Evolutionary conservation across 2,797 vertebrate species (phyloP), one percentile per base, ranked within the genome.

Genomic region (Taenioides sp.): DNA sequence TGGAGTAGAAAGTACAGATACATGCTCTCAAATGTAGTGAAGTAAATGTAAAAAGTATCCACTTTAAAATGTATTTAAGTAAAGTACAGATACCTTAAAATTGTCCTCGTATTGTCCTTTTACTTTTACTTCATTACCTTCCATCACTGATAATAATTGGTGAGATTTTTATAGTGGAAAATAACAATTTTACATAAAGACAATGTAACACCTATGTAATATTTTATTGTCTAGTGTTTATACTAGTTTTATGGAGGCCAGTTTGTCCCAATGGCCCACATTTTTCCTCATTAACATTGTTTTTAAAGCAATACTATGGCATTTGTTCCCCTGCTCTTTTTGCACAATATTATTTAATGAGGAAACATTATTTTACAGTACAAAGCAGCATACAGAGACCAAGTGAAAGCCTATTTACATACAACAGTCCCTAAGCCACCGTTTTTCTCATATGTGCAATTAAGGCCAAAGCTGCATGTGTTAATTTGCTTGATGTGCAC

Each of bases 401-500:
- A 81, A 90, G 87, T 80, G 73, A 83, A 89, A 86, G 77, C 88
- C 73, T 84, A 87, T 91, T 90, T 88, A 86, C 88, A 86, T 80
- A 78, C 78, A 84, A 77, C 84, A 74, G 79, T 92, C 80, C 86
- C 86, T 79, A 73, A 89, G 89, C 89, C 74, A 60, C 79, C n/a
- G 78, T 71, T 89, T 92, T 89, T 80, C 88, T 89, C 84, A 80
- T 84, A 87, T 81, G 86, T 86, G 84, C 91, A 92, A 92, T 92
- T 92, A 93, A 88, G 88, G 88, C 87, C 88, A 86, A 90, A 88
- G 87, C 89, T 85, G 86, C 80, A 79, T 87, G 87, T 87, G 81
- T 89, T 93, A 87, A 93, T 93, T 92, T 93, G 90, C 89, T 89
- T 92, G 87, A 90, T 91, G 75, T 89, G 89, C 83, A 84, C 75